Base-by-base conservation (phyloP, 2,888 invertebrate species). In the Aphodius sticticus region DNA sequence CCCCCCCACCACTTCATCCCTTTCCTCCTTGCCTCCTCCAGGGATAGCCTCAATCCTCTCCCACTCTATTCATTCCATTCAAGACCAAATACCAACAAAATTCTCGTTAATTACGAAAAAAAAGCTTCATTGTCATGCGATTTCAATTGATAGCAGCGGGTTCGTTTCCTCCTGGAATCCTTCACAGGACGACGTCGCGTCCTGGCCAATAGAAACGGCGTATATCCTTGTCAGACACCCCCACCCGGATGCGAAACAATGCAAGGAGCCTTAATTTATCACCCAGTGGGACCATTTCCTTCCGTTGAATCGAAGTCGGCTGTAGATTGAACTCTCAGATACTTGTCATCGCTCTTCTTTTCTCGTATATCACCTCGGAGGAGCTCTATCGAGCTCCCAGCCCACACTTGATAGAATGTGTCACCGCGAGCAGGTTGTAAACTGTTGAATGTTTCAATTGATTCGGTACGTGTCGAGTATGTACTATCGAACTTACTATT, bases 191-290 rank as follows among this genome's bases (percentile, higher is more conserved):
- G 85, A 84, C 84, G 85, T 85, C 79, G 84, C 36, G 74, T n/a
- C 84, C 84, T 84, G 84, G 83, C 84, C 84, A 84, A 85, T 86
- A 85, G 85, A 84, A 83, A 79, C 82, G 84, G 87, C 87, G 87
- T 88, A 88, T 88, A 88, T 88, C 88, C 87, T 87, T 88, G 88
- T 88, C 88, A 88, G 86, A 82, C 87, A 84, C 86, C 87, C 87
- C 87, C 86, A 84, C 87, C 86, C 84, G 84, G 87, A 86, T 84
- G 86, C 87, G 87, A 88, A 88, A 88, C 88, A 88, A 88, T 88
- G 87, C 86, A 84, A 84, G 86, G 85, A 84, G 86, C 87, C 87
- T 87, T 88, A 88, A 88, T 88, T 88, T 88, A 88, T 88, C 88
- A 88, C 88, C 85, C 88, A 85, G 86, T 87, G 87, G 88, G 88